Base-by-base conservation (phyloP, 2,888 invertebrate genomes). In the Xestia xanthographa region DNA sequence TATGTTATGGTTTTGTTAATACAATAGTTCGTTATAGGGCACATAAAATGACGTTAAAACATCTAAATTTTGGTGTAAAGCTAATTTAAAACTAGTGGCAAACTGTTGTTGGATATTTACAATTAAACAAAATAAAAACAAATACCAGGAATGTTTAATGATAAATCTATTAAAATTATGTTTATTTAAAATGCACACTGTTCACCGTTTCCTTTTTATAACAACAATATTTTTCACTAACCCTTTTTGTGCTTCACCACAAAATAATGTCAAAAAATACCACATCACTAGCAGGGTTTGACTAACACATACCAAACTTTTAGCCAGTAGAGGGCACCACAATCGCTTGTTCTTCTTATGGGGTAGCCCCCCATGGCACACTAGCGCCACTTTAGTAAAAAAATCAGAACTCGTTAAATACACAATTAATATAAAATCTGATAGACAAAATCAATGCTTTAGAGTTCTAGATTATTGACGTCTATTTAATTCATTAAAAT, bases 41-140 rank as follows among this genome's bases (percentile, higher is more conserved):
- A 93, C 92, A 88, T 85, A 75, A 76, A 76, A 86, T 82, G 41
- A 41, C 41, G 87, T 88, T 92, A 92, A 91, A 91, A 90, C 86
- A 90, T 91, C 95, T 94, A 94, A 89, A 94, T 95, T 96, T 96
- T 96, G 96, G 96, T 95, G 95, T 95, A 95, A 94, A 95, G 96
- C 96, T 96, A 96, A 92, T 86, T 66, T 89, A 92, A 90, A 93
- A 88, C 95, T 96, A 96, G 94, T 96, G 96, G 96, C 95, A 96
- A 95, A 92, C 93, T 91, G 86, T 83, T 88, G 87, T 72, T 74
- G 74, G 87, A 91, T 82, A 83, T 86, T 86, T 87, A 90, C 88
- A 86, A 84, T 83, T 81, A 87, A 84, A 84, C 77, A 83, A 84
- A 80, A 79, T 77, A 72, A 80, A 88, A 86, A 85, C 80, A 83